Conservation (phyloP, 1,140 invertebrate genomes). For the Achatina immaculata region DNA sequence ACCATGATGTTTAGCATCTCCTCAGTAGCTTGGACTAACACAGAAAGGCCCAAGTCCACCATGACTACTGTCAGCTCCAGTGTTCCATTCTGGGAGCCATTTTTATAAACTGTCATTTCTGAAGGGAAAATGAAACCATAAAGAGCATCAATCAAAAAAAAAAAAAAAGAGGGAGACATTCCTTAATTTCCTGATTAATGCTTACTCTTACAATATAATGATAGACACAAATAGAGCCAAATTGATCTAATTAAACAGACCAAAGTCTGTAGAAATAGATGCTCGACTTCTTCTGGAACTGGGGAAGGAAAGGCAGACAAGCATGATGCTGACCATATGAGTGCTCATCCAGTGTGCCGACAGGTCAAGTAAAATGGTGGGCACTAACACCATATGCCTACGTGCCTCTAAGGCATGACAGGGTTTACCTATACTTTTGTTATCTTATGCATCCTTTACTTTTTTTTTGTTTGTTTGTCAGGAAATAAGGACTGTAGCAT, state of each 20-base stretch:
- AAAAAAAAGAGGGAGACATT: neutral
- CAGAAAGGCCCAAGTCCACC: conserved; percentile 51
- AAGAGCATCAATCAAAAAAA: too few relatives aligned
- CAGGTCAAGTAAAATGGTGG: too few relatives aligned
- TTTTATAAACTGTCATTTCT: conserved; percentile 48
- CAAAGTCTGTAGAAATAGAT: neutral
- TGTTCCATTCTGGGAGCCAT: conserved; percentile 40
- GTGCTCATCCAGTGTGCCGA: neutral
- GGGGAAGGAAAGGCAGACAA: too few relatives aligned
- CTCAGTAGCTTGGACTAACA: conserved; percentile 56
- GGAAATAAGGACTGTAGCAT: too few relatives aligned
- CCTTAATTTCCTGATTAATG: neutral
- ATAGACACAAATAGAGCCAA: neutral
- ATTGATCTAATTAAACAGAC: neutral
- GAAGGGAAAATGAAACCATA: conserved; percentile 1
- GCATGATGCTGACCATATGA: neutral
- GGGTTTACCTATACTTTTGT: too few relatives aligned
- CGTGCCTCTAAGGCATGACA: too few relatives aligned
- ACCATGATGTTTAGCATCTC: conserved; percentile 63
- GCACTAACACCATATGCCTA: too few relatives aligned
- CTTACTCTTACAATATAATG: neutral
- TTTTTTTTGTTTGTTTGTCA: too few relatives aligned
- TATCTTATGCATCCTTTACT: too few relatives aligned
- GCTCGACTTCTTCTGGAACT: too few relatives aligned
- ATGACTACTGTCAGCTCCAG: conserved; percentile 52